These are phyloP conservation scores for Tangara arthus DNA, from an alignment of 2,797 vertebrate species.

Conservation along the genomic window DNA sequence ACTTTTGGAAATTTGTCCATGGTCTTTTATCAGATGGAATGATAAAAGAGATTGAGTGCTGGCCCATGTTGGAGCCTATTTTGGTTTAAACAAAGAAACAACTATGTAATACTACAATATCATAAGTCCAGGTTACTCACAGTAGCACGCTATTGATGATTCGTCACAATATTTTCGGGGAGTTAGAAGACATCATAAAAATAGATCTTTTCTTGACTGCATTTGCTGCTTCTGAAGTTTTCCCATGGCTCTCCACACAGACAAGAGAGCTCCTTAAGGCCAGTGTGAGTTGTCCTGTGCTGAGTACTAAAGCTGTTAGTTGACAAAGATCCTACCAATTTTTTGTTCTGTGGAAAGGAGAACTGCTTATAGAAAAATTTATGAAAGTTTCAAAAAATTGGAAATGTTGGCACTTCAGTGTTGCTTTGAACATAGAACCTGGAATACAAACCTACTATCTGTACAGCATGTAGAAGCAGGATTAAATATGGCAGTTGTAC, in stretches of 20 bases:
- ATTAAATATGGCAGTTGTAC: background rate
- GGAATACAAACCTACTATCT: background rate
- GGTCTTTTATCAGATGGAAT: background rate
- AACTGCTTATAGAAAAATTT: background rate
- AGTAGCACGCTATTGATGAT: background rate
- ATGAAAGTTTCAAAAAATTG: background rate
- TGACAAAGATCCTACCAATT: background rate
- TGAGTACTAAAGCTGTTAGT: background rate
- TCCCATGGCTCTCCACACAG: background rate
- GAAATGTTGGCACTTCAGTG: background rate
- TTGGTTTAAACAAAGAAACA: background rate
- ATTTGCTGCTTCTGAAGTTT: background rate
- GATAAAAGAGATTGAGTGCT: background rate
- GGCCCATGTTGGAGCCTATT: background rate
- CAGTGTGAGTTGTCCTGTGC: background rate
- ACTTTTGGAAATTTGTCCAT: background rate
- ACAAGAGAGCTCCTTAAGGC: background rate
- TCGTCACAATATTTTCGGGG: background rate
- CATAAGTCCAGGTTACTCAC: background rate
- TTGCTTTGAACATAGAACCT: background rate
- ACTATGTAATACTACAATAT: background rate
- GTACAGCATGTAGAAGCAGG: background rate
- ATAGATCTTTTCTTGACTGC: background rate
- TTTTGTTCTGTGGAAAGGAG: background rate
- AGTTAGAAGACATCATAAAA: background rate